These are phyloP conservation scores for Darevskia nairensis DNA, from an alignment of 2,797 vertebrate species.

Conservation along the genomic window DNA sequence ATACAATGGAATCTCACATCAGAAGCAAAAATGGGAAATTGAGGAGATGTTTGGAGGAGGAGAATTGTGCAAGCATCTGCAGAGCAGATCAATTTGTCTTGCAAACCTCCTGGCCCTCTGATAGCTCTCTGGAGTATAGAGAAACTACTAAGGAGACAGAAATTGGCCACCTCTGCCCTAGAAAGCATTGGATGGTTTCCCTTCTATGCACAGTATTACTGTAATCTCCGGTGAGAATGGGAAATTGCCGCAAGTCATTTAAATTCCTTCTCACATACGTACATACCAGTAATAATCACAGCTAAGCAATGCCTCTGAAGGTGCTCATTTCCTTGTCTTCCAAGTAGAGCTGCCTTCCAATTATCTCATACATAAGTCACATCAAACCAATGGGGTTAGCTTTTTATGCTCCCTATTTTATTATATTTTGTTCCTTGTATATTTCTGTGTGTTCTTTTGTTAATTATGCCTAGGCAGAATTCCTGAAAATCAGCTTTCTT, in stretches of 20 bases:
- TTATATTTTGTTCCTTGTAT: background rate
- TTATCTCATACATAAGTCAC: slow-evolving; percentile 25
- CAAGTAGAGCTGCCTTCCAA: slow-evolving; percentile 33
- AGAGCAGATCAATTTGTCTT: background rate
- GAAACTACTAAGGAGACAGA: background rate
- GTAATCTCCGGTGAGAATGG: slow-evolving; percentile 18
- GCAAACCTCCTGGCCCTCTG: background rate
- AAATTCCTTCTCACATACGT: slow-evolving; percentile 24
- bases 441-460: slow-evolving; percentile 19
- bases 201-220: slow-evolving; percentile 12
- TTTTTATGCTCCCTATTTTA: background rate
- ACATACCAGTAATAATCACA: background rate
- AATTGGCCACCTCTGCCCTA: background rate
- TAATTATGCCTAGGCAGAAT: slow-evolving; percentile 6
- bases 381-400: slow-evolving; percentile 12
- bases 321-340: slow-evolving; percentile 4
- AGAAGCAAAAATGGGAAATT: background rate
- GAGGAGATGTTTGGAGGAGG: background rate
- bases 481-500: background rate
- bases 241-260: slow-evolving; percentile 45
- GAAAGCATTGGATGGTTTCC: background rate
- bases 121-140: background rate
- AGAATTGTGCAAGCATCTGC: background rate
- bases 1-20: too few species aligned
- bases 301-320: background rate